phyloP scores from a whole-genome alignment of 2,113 vertebrate species.

The Cyprinodon variegatus region DNA sequence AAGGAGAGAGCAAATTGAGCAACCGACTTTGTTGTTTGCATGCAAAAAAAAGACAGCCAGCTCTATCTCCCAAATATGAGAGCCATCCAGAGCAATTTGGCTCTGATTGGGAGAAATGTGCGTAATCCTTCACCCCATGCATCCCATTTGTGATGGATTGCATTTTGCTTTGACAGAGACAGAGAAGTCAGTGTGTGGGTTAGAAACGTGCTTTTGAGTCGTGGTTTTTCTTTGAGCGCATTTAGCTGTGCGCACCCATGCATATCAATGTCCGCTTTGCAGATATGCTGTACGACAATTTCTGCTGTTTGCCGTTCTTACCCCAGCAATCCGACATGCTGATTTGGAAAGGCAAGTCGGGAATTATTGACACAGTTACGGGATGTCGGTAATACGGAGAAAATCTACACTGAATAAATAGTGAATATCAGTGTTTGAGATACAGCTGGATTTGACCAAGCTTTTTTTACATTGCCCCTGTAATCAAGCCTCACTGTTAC shows the following conservation, averaged over 20 bases:
- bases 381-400: conserved; percentile 24
- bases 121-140: conserved; percentile 47
- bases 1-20: conserved; percentile 50
- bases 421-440: neutral
- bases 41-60: conserved; percentile 41
- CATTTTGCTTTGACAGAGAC: conserved; percentile 32
- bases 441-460: neutral
- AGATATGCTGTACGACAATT: conserved; percentile 24
- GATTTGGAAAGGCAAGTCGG: conserved; percentile 46
- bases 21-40: conserved; percentile 50
- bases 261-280: conserved; percentile 49
- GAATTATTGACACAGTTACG: conserved; percentile 53
- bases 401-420: conserved; percentile 16
- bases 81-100: conserved; percentile 61
- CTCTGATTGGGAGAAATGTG: conserved; percentile 53
- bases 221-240: conserved; percentile 13
- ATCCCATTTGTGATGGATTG: conserved; percentile 53
- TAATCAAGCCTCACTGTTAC: neutral
- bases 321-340: conserved; percentile 47
- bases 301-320: conserved; percentile 52
- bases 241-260: conserved; percentile 39
- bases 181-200: conserved; percentile 15
- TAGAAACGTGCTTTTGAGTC: conserved; percentile 23
- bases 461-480: neutral
- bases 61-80: conserved; percentile 50